Percentiles rank a stretch among this genome's conserved stretches.
Evolutionary conservation across 2,113 vertebrate genomes (phyloP).

Genomic region (Ifrita kowaldi): DNA sequence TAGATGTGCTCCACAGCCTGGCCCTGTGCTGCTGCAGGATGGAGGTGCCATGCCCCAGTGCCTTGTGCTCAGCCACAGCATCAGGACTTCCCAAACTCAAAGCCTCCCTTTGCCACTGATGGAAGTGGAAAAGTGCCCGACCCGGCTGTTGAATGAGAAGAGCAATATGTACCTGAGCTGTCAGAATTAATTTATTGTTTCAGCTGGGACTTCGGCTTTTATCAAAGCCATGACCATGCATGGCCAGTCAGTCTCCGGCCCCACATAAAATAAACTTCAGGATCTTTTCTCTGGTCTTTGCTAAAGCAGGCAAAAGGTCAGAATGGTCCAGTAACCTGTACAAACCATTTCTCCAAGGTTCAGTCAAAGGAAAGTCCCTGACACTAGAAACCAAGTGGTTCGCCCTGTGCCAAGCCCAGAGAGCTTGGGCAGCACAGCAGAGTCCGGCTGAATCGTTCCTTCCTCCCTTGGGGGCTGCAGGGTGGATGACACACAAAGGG

Average conservation of each 20-base stretch:
- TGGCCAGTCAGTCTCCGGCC: background rate
- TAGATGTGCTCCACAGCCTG: background rate
- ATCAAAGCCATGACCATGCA: background rate
- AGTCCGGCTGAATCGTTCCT: background rate
- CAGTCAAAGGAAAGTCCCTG: background rate
- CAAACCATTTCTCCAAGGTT: background rate
- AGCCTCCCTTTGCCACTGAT: background rate
- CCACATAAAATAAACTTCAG: background rate
- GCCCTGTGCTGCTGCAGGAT: background rate
- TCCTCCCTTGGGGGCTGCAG: background rate
- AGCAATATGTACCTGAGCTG: background rate
- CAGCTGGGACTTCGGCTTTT: background rate
- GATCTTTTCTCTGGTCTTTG: background rate
- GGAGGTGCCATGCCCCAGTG: background rate
- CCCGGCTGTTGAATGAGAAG: background rate
- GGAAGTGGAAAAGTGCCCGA: background rate
- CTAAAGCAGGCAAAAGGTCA: background rate
- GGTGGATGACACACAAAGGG: fast-evolving
- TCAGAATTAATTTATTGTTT: background rate
- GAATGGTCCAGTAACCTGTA: background rate
- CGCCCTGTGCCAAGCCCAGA: background rate
- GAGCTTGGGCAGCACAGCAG: background rate
- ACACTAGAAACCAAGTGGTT: background rate
- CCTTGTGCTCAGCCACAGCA: background rate
- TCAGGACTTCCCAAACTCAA: background rate